Percentiles rank a stretch among this genome's conserved stretches.
phyloP scores from a whole-genome alignment of 2,888 invertebrate species.

The Galerucella calmariensis region DNA sequence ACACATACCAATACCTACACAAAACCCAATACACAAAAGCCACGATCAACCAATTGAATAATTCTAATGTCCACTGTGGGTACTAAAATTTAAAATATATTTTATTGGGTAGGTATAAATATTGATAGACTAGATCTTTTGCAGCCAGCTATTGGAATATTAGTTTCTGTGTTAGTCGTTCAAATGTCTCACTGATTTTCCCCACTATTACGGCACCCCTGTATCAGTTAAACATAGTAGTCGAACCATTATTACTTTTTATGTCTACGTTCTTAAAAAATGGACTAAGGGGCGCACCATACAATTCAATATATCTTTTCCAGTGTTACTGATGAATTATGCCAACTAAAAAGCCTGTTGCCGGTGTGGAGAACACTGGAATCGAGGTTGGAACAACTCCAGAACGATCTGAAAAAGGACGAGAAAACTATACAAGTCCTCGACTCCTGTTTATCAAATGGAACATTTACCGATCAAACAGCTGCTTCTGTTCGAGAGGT shows the following conservation, averaged over 20 bases:
- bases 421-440: conserved; percentile 70
- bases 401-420: conserved; percentile 80
- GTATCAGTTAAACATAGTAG: background rate
- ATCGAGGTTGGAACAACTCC: conserved; percentile 79
- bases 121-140: background rate
- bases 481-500: conserved; percentile 70
- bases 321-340: conserved; percentile 79
- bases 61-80: too few relatives aligned
- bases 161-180: background rate
- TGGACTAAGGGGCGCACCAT: background rate
- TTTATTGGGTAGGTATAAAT: too few relatives aligned
- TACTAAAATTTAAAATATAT: too few relatives aligned
- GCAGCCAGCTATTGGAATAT: background rate
- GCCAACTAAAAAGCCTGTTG: conserved; percentile 77
- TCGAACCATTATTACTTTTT: background rate
- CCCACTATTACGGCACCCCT: background rate
- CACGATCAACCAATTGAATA: too few relatives aligned
- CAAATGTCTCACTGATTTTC: background rate
- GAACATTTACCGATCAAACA: conserved; percentile 65
- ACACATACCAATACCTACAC: too few relatives aligned
- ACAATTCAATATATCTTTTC: conserved; percentile 51
- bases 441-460: conserved; percentile 65
- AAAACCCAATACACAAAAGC: too few relatives aligned
- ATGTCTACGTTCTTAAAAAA: background rate
- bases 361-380: conserved; percentile 83